Base-by-base conservation (phyloP, 1,140 invertebrate genomes). In the Streblospio benedicti region DNA sequence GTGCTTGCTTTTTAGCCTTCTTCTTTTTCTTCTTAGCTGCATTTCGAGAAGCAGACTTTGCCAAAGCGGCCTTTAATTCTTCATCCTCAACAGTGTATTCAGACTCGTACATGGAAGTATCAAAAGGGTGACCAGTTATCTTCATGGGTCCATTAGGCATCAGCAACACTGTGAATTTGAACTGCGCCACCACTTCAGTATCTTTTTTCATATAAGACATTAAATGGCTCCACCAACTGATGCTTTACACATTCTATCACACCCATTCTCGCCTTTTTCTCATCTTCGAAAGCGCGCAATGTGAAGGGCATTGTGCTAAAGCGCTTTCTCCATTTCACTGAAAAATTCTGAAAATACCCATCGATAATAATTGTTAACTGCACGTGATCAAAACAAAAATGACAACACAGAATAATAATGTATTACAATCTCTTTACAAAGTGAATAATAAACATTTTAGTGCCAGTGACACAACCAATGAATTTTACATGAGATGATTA, bases 161-260 rank as follows among this genome's bases (percentile, higher is more conserved):
- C 60, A 99, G 80, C 52, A 99, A 81, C 49, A 94, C 92, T 60
- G 96, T 99, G 70, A 93, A 96, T 81, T 99, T 99, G 75, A 96
- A 99, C 77, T 99, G 96, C 49, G 94, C 96, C 61, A 97, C 94
- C 73, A 87, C 83, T 81, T 99, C 95, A 67, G 84, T 81, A 74
- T 67, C 80, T 77, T 72, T 82, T 83, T 70, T 84, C 84, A 72
- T 86, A 89, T 4, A 84, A 77, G 64, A 89, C 87, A 83, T 91
- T 92, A 82, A 97, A 99, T 61, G 96, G 93, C 79, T 97, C 93
- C 67, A 99, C 88, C 59, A 99, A 83, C 75, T 94, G 95, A 78
- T 99, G 94, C 72, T 91, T 94, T 31, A 97, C 90, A 83, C 96
- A 99, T 80, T 99, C 97, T 43, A 93, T 85, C 51, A 98, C 90